Conservation (phyloP, 2,888 invertebrate species). For the Harpalus rubripes region DNA sequence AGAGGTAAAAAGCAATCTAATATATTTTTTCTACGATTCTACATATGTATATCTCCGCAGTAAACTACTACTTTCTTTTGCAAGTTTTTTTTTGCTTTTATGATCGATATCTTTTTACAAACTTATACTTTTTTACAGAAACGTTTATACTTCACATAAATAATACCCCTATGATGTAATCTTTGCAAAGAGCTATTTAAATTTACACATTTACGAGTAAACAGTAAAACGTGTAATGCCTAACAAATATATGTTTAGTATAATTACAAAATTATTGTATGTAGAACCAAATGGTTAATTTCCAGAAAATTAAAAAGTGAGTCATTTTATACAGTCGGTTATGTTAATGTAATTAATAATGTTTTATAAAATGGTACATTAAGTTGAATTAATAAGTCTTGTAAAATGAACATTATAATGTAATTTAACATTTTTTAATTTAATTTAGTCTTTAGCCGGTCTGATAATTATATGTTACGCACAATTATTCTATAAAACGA, state of each 20-base stretch:
- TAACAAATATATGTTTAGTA: not conserved
- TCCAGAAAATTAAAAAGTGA: not conserved
- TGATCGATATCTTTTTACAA: not conserved
- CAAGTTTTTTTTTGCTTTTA: slow-evolving; percentile 1
- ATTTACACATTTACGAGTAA: not conserved
- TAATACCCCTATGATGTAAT: slow-evolving; percentile 9
- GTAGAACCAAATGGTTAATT: not conserved
- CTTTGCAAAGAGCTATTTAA: slow-evolving; percentile 9
- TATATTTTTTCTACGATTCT: not conserved
- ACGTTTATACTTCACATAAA: not conserved
- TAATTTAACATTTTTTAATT: not conserved
- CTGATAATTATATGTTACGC: not conserved
- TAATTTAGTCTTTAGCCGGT: not conserved
- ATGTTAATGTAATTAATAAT: not conserved
- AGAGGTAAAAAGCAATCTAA: not conserved
- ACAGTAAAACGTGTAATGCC: not conserved
- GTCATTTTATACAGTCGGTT: not conserved
- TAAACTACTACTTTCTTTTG: not conserved
- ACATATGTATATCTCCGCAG: not conserved
- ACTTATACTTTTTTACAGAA: not conserved
- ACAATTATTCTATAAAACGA: not conserved
- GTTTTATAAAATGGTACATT: not conserved
- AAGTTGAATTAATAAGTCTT: not conserved
- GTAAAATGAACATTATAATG: not conserved
- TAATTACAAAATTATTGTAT: not conserved